These are phyloP conservation scores for Chrysolina americana DNA, from an alignment of 2,888 invertebrate species.

Conservation along the genomic window DNA sequence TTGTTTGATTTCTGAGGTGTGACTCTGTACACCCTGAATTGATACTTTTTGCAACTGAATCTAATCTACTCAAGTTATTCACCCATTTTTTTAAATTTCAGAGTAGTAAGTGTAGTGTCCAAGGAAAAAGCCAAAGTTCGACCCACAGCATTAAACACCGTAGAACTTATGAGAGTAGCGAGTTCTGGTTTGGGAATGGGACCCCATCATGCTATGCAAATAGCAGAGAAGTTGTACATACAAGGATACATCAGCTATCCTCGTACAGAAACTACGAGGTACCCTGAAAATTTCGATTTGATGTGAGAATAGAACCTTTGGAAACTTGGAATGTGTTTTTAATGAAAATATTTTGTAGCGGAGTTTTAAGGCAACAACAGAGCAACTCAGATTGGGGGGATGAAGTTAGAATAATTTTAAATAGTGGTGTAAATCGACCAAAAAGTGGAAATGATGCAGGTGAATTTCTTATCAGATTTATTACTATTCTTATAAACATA, in stretches of 20 bases:
- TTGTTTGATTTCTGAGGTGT: too few species aligned
- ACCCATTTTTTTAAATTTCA: too few species aligned
- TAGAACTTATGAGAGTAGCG: conserved; percentile 94
- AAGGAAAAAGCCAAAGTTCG: conserved; percentile 90
- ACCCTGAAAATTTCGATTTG: conserved; percentile 95
- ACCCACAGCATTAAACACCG: conserved; percentile 96
- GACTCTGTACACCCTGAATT: too few species aligned
- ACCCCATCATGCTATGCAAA: conserved; percentile 92
- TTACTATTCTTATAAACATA: neutral
- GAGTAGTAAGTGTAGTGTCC: conserved; percentile 82
- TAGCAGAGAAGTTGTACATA: conserved; percentile 93
- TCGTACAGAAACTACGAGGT: conserved; percentile 97
- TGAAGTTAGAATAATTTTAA: conserved; percentile 80
- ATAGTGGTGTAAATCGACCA: conserved; percentile 82
- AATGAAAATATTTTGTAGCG: conserved; percentile 68
- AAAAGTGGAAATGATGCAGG: conserved; percentile 92
- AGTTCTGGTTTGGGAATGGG: conserved; percentile 94
- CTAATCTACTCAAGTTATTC: too few species aligned
- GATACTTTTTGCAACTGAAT: too few species aligned
- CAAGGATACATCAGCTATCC: conserved; percentile 99
- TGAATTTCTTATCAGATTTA: conserved; percentile 41
- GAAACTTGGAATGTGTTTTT: conserved; percentile 1
- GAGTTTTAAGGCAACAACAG: conserved; percentile 79
- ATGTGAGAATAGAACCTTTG: conserved; percentile 72
- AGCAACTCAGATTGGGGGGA: conserved; percentile 84